Evolutionary conservation across 2,113 vertebrate genomes (phyloP), one percentile per base, ranked within the genome.

Genomic region (Pionites leucogaster): DNA sequence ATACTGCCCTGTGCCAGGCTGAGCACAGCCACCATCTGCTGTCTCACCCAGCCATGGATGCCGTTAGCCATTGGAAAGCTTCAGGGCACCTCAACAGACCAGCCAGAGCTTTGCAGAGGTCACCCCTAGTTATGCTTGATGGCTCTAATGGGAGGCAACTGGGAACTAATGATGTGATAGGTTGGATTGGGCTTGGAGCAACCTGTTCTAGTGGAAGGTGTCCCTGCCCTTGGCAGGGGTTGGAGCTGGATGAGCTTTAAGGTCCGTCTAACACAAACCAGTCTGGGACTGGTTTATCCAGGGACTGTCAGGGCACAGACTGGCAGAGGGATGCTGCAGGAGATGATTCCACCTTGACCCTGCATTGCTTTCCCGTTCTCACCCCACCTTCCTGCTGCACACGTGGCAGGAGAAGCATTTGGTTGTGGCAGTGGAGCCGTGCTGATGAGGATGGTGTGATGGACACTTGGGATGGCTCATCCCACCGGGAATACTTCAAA

Each of bases 351-450:
- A 39, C n/a, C 42, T 67, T 5, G 0, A 39, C 47, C 46, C 42
- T 22, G 37, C 3, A 13, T 12, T 14, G 46, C 20, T 72, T 74
- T 33, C 7, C 68, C 39, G 27, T 71, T 25, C 22, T 50, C 28
- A 46, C 31, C 13, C 11, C 7, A 0, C 41, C 63, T 42, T 47
- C 16, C 69, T 8, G 2, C 60, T 17, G 60, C 20, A 18, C 13
- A 3, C 0, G 1, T 8, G 42, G 35, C 88, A 79, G 53, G 60
- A 78, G 15, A 28, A 46, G 71, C 6, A 1, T 72, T 25, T 24
- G 25, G 3, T 22, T 2, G 1, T 4, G 60, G 65, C 15, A 24
- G 27, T 2, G 10, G 53, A 44, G 60, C 3, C 0, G 0, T 28
- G 47, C 7, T 65, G 71, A 8, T 6, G 78, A 39, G 53, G 20